Evolutionary conservation across 2,113 vertebrate species (phyloP).

Genomic region (Toxotes chatareus): DNA sequence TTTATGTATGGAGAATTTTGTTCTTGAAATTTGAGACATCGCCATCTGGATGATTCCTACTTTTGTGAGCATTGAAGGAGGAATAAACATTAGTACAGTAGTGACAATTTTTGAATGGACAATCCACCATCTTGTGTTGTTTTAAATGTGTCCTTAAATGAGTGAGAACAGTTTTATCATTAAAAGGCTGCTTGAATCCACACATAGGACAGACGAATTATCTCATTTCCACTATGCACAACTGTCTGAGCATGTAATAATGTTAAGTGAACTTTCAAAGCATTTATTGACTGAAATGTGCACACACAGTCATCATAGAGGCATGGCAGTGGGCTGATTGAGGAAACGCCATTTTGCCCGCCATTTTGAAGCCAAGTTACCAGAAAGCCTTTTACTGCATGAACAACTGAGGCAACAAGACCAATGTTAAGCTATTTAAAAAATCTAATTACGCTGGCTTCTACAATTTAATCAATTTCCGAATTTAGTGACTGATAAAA

Average conservation of each 20-base stretch:
- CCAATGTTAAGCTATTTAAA: too few relatives aligned
- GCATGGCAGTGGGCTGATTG: too few relatives aligned
- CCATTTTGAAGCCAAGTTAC: too few relatives aligned
- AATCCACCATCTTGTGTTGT: constrained; percentile 33
- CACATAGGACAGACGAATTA: constrained; percentile 26
- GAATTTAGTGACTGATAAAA: too few relatives aligned
- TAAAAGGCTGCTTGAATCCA: constrained; percentile 27
- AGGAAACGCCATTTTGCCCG: too few relatives aligned
- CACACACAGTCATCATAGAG: too few relatives aligned
- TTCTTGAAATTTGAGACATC: neutral
- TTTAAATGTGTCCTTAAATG: constrained; percentile 41
- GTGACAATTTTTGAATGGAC: constrained; percentile 45
- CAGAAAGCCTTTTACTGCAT: too few relatives aligned
- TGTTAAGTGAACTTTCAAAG: constrained; percentile 18
- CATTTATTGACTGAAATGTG: too few relatives aligned
- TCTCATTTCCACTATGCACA: neutral
- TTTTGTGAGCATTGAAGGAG: constrained; percentile 39
- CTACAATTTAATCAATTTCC: too few relatives aligned
- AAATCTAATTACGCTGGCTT: too few relatives aligned
- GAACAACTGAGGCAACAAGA: too few relatives aligned
- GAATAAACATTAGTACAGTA: constrained; percentile 45
- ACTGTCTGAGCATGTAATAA: neutral
- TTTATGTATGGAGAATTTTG: constrained; percentile 23
- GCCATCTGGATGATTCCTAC: constrained; percentile 17
- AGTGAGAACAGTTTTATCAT: constrained; percentile 34